Base-by-base conservation (phyloP, 2,888 invertebrate genomes). In the Xestobium rufovillosum region DNA sequence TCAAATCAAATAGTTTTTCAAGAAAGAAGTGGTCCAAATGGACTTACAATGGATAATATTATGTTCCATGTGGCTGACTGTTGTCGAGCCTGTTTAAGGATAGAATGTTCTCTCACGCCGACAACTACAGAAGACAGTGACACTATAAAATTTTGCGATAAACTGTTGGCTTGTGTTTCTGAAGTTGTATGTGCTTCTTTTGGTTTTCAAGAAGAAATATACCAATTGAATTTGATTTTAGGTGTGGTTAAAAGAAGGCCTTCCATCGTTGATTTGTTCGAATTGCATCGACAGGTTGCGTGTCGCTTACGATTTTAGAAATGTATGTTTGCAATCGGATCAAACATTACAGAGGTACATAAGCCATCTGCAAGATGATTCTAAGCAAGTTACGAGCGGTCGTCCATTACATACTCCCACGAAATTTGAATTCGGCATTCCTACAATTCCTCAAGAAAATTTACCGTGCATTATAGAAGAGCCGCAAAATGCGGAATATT, bases 41-140 rank as follows among this genome's bases (percentile, higher is more conserved):
- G 45, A 39, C 30, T 43, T 12, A 30, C 31, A 36, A 55, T 55
- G 53, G 48, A 51, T 26, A 50, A 40, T 35, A 23, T 23, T 42
- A 50, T 55, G 36, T 51, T 58, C 38, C 56, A 59, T 43, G 52
- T 61, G 25, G 53, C 58, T 9, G 59, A 60, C 45, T 63, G 60
- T 42, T 63, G 63, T 47, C 45, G 63, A 42, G 56, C 61, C 9
- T 63, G 63, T 48, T 52, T 63, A 45, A 53, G 58, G 42, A 56
- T 61, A 38, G 59, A 59, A 48, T 60, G 61, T 49, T 50, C 56
- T 31, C 45, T 63, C 44, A 61, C 60, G 32, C 52, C 61, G 14
- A 62, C 61, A 36, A 56, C 44, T 38, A 47, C 52, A 13, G 46
- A 48, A 35, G 63, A 63, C 47, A 51, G 48, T 34, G 63, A 63